Evolutionary conservation across 2,113 vertebrate genomes (phyloP), one percentile per base, ranked within the genome.

Genomic region (Phaethon lepturus): DNA sequence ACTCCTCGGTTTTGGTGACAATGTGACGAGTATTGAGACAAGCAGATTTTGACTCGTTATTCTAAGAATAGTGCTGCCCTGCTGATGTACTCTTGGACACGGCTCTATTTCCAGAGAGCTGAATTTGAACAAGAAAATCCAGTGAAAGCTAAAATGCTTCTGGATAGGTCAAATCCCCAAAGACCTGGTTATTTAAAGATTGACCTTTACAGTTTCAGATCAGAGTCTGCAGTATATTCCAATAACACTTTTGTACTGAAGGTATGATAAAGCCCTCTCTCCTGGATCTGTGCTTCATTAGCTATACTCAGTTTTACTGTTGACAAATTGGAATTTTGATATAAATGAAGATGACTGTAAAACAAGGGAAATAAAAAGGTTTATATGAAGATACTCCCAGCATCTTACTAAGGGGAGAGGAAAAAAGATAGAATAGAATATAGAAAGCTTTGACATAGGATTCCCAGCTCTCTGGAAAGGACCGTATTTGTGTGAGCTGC

Each of bases 61-160:
- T 93, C 95, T 97, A 94, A 90, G 96, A 97, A 97, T 96, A 98
- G 95, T 42, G n/a, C n/a, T 96, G 90, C 52, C 79, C 86, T 8
- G 38, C 86, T 95, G 97, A 95, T 93, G 81, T 96, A n/a, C 84
- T 92, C 78, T 83, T 93, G 92, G 95, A 94, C 69, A 84, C 25
- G 20, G 45, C 29, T 93, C 42, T 72, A 74, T 74, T 92, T 93
- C 33, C 58, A 86, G 88, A 88, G 66, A 77, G 53, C 75, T 88
- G 80, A 87, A 91, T 73, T 62, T 75, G 82, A 81, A 63, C 75
- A 88, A 96, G 45, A 87, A 94, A 95, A 9, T 67, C 68, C 69
- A 83, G 53, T 77, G 44, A 76, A 89, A 90, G 75, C 75, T 83
- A 80, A 88, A 92, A 88, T 75, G 52, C 68, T 81, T 42, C 14